Evolutionary conservation across 2,888 invertebrate species (phyloP), one percentile per base, ranked within the genome.

Genomic region (Ormyrus nitidulus): DNA sequence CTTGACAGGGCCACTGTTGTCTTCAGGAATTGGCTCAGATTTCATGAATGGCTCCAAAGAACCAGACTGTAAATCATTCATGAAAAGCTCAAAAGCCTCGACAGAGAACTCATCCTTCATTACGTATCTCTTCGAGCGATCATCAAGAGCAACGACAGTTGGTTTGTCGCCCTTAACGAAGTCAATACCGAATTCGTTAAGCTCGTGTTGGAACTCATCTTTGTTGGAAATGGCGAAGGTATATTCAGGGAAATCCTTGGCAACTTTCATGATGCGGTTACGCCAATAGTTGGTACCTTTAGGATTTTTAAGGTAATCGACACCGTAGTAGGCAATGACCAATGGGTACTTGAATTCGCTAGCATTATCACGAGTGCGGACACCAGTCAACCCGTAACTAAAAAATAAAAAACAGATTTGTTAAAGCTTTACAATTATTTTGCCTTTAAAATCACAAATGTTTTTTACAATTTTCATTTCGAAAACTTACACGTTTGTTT

Each of bases 271-370:
- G 71, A 99, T 95, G 84, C 99, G 94, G 92, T 99, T 99, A 87
- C 98, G 95, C 99, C 99, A 99, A 93, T 99, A 99, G 92, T 99
- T 99, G 73, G 99, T 98, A 69, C 98, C 99, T 92, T 99, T 99
- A 46, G 95, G 93, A 91, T 99, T 99, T 92, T 98, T 99, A 49
- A 95, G 93, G 88, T 99, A 99, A 91, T 99, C 99, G 10, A 99
- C 98, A 85, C 93, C 93, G 91, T 95, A 99, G 91, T 97, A 99
- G 49, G 96, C 99, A 75, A 97, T 95, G 62, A 99, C 93, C 82
- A 98, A 91, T 1, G 99, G 99, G 88, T 95, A 95, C 86, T 93
- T 93, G 92, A 99, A 99, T 87, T 98, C 97, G 74, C 93, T 94
- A 5, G 93, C 91, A 88, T 96, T 97, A 85, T 97, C 97, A 86